Conservation (phyloP, 2,113 vertebrate species). For the Sturnira hondurensis region DNA sequence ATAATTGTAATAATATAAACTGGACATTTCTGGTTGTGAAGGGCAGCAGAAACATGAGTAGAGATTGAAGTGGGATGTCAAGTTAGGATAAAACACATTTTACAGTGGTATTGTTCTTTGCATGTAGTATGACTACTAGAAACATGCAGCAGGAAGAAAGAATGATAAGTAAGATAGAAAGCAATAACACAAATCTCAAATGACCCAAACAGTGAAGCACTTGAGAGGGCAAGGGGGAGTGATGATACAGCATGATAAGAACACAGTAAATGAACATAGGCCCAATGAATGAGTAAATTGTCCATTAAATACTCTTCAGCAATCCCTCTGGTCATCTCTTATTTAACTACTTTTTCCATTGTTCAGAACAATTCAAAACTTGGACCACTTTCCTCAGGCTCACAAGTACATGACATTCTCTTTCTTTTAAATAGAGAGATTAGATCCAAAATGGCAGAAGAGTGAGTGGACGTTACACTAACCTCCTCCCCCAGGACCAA, state of each 20-base stretch:
- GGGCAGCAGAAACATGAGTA: background rate
- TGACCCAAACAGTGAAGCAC: background rate
- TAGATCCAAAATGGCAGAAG: no score
- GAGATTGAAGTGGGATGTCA: background rate
- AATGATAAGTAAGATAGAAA: background rate
- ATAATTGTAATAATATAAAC: background rate
- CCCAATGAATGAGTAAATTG: constrained; percentile 34
- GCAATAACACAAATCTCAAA: background rate
- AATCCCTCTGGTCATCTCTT: background rate
- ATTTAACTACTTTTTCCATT: constrained; percentile 31
- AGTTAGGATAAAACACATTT: background rate
- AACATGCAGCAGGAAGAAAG: background rate
- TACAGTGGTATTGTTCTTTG: background rate
- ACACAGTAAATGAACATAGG: background rate
- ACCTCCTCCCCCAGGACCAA: no score
- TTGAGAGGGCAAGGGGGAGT: background rate
- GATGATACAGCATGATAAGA: background rate
- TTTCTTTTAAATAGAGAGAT: background rate
- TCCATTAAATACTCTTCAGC: background rate
- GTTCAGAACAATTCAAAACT: background rate
- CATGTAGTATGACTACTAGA: background rate
- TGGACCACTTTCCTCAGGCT: background rate
- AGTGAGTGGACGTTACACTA: no score
- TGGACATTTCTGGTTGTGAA: background rate
- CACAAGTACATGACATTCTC: background rate